Evolutionary conservation across 2,113 vertebrate genomes (phyloP).

Genomic region (Lophura nycthemera): DNA sequence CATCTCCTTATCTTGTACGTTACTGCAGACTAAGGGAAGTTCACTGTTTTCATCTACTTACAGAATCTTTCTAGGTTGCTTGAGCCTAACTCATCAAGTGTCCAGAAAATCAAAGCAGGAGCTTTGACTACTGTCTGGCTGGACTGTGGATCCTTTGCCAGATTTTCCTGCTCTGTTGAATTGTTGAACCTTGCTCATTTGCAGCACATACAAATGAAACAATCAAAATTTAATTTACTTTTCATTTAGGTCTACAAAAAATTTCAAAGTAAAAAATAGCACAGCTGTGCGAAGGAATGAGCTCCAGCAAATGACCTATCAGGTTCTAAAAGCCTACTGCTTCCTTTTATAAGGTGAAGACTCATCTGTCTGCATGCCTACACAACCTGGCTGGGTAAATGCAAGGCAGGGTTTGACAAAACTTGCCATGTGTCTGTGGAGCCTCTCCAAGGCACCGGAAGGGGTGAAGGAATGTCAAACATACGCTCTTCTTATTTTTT

Average conservation of each 20-base stretch:
- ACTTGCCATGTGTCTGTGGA: not conserved
- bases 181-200: not conserved
- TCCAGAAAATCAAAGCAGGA: not conserved
- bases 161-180: fast-evolving
- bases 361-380: not conserved
- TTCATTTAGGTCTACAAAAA: not conserved
- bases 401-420: not conserved
- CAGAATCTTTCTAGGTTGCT: not conserved
- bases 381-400: not conserved
- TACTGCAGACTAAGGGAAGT: not conserved
- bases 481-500: not conserved
- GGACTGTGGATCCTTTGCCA: not conserved
- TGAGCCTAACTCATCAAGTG: not conserved
- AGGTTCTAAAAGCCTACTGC: not conserved
- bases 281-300: not conserved
- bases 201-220: not conserved
- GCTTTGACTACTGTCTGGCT: fast-evolving
- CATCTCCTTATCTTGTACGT: not conserved
- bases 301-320: fast-evolving
- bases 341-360: not conserved
- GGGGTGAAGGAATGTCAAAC: not conserved
- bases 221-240: not conserved
- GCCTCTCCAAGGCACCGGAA: not conserved
- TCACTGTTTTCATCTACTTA: not conserved
- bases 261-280: not conserved